Percentiles rank a stretch among this genome's conserved stretches.
These are phyloP conservation scores for Dallia pectoralis DNA, from an alignment of 2,797 vertebrate genomes.

Conservation along the genomic window DNA sequence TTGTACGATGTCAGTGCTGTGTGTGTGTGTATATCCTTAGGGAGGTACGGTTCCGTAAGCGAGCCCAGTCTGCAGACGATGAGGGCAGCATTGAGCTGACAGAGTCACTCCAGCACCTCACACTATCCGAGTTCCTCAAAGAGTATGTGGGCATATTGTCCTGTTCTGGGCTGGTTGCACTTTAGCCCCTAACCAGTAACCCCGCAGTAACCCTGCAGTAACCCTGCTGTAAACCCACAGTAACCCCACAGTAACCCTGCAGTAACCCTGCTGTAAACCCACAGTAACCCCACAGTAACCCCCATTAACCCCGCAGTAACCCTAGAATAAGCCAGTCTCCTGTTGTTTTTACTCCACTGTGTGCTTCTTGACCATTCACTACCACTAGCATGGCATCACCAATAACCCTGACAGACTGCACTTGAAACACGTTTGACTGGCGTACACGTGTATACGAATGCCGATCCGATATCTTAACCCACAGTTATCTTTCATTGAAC, in stretches of 20 bases:
- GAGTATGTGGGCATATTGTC: conserved; percentile 70
- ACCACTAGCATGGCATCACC: conserved; percentile 25
- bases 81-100: conserved; percentile 73
- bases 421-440: not conserved
- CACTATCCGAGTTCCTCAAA: conserved; percentile 84
- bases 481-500: not conserved
- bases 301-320: conserved; percentile 24
- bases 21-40: conserved; percentile 53
- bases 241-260: conserved; percentile 24
- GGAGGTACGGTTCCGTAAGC: conserved; percentile 76
- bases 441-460: not conserved
- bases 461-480: not conserved
- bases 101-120: conserved; percentile 80
- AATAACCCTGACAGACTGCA: conserved; percentile 14
- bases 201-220: no score
- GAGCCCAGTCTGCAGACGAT: conserved; percentile 79
- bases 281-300: conserved; percentile 9
- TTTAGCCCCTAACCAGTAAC: not conserved
- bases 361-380: conserved; percentile 16
- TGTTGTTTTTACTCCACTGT: not conserved
- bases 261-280: not conserved
- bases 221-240: no score
- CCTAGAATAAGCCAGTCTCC: not conserved
- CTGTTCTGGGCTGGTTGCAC: conserved; percentile 14
- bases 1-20: conserved; percentile 31